These are phyloP conservation scores for Crenuchus spilurus DNA, from an alignment of 2,797 vertebrate genomes.

Conservation along the genomic window DNA sequence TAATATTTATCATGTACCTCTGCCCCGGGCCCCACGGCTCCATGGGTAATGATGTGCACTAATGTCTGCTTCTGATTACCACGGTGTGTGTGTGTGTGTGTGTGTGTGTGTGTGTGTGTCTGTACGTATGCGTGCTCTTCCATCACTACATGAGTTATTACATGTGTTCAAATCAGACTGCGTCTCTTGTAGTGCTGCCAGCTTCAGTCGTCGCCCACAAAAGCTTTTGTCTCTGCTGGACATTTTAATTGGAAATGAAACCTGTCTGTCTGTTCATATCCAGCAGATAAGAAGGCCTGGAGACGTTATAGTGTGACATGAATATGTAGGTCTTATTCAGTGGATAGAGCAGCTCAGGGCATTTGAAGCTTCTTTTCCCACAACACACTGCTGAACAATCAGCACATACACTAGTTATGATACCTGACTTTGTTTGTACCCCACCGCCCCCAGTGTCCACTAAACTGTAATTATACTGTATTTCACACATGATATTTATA, in stretches of 20 bases:
- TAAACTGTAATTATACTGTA: too few relatives aligned
- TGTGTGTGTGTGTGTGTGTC: slow-evolving; percentile 25
- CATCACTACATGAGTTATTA: slow-evolving; percentile 13
- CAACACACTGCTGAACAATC: too few relatives aligned
- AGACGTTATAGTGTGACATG: slow-evolving; percentile 20
- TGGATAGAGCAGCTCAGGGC: too few relatives aligned
- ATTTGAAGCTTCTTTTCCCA: too few relatives aligned
- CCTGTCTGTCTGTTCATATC: slow-evolving; percentile 17
- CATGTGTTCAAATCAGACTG: slow-evolving; percentile 24
- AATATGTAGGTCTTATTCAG: background rate
- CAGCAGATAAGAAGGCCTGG: slow-evolving; percentile 16
- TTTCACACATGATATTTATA: too few relatives aligned
- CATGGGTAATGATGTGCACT: slow-evolving; percentile 69
- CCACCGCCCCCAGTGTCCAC: too few relatives aligned
- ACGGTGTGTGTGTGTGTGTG: slow-evolving; percentile 12
- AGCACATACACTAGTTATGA: too few relatives aligned
- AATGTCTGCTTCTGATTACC: slow-evolving; percentile 57
- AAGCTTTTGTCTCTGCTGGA: slow-evolving; percentile 14
- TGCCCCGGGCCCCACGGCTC: slow-evolving; percentile 66
- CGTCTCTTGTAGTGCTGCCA: background rate
- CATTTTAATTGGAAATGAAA: slow-evolving; percentile 27
- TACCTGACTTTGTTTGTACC: too few relatives aligned
- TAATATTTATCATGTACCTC: slow-evolving; percentile 78
- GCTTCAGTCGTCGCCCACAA: background rate
- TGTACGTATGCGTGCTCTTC: slow-evolving; percentile 6